Evolutionary conservation across 2,797 vertebrate genomes (phyloP), one percentile per base, ranked within the genome.

Genomic region (Poeciliopsis paucimaculata): DNA sequence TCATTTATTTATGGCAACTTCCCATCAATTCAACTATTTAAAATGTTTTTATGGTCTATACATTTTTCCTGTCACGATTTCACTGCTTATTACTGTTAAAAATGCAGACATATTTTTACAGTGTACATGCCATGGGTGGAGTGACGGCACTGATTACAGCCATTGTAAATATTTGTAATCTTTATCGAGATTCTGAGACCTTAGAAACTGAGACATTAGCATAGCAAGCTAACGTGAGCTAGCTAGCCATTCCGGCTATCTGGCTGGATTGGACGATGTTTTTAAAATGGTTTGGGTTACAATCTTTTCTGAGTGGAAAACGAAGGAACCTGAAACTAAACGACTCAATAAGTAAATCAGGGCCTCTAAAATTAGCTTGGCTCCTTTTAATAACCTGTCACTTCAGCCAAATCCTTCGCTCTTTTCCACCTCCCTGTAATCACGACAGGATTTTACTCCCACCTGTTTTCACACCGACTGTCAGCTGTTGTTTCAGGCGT

Each of bases 341-440:
- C 23, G 6, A 23, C 15, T 43, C 26, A 3, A 47, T 47, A 55
- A 23, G 23, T 9, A 72, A 76, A 72, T 1, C 66, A 53, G 7
- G 11, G 15, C 28, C 66, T 75, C 55, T 36, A 57, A 31, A 60
- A 41, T 72, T 62, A 41, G 43, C 20, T 28, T 46, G 5, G 26
- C 76, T 73, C 28, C 72, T 66, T 72, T 66, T 76, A 62, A 75
- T 80, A 66, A 77, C 31, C 36, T 23, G 31, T 46, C 39, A 73
- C 45, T 46, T 81, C 12, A 70, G 7, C 28, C 10, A n/a, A 45
- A 47, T 70, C 6, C 43, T 47, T 81, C 49, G 9, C 72, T 79
- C 57, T 73, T 72, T 79, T 49, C 39, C 74, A 72, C 43, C 28
- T 46, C 15, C 31, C 26, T 79, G 18, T 81, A 68, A 77, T 82